Evolutionary conservation across 2,888 invertebrate species (phyloP).

Genomic region (Cataglyphis rosenhaueri): DNA sequence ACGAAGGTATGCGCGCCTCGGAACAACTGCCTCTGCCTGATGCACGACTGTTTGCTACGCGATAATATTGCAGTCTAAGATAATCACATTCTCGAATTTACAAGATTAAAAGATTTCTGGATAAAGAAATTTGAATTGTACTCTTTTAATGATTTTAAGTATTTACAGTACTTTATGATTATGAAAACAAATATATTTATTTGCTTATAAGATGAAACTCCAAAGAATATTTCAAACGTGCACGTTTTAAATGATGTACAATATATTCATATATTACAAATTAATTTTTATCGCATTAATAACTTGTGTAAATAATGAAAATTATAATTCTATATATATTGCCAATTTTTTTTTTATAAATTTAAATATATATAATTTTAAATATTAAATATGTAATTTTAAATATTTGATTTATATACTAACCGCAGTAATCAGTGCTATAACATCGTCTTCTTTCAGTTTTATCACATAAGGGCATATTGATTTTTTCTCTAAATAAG

Average conservation of each 20-base stretch:
- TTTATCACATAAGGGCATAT: slow-evolving; percentile 75
- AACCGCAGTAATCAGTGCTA: slow-evolving; percentile 76
- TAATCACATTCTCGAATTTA: neutral
- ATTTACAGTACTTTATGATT: neutral
- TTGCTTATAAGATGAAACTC: neutral
- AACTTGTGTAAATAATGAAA: neutral
- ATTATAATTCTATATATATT: neutral
- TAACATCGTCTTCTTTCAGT: slow-evolving; percentile 59
- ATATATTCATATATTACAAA: neutral
- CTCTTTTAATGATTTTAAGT: neutral
- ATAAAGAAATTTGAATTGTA: neutral
- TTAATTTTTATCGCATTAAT: neutral
- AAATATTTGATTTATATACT: slow-evolving; percentile 50
- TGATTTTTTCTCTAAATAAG: slow-evolving; percentile 34
- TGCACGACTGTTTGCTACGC: slow-evolving; percentile 68
- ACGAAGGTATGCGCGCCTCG: slow-evolving; percentile 69
- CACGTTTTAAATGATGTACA: neutral
- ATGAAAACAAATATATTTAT: neutral
- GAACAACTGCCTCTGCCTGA: slow-evolving; percentile 59
- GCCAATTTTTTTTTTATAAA: neutral
- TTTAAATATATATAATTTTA: neutral
- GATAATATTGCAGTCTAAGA: neutral
- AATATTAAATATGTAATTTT: neutral
- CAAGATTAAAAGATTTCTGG: neutral
- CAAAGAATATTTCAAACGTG: neutral